Base-by-base conservation (phyloP, 2,888 invertebrate species). In the Cinara cedri region DNA sequence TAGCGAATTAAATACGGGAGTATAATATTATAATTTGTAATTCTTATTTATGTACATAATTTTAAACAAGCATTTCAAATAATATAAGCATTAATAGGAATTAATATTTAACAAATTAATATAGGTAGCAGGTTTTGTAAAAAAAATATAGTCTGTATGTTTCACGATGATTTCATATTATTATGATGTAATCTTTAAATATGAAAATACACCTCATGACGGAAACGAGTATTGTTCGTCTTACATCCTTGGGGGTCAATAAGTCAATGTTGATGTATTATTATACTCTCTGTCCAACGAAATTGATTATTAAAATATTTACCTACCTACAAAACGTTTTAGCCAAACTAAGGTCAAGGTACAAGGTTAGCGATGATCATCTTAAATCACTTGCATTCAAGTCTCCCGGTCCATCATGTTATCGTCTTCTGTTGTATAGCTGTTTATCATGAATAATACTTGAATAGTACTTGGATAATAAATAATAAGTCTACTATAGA, bases 201-300 rank as follows among this genome's bases (percentile, higher is more conserved):
- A 65, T 24, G 1, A n/a, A 42, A 34, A 49, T 44, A 11, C 6
- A 11, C 6, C 10, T 42, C 3, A 51, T n/a, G 66, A 68, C 26
- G 49, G 16, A 13, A 21, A 14, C 19, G 19, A 21, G 16, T 44
- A 75, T 75, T 75, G 54, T 75, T n/a, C 16, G 14, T 24, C n/a
- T 65, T 24, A 13, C 11, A 74, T 63, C 63, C 13, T 65, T 54
- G 24, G 24, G 72, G 62, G 54, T 65, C 74, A 65, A 75, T 54
- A 65, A 75, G 74, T 75, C 74, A 75, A 65, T 75, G 63, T 44
- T 75, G 54, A 54, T n/a, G n/a, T n/a, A n/a, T n/a, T 44, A 42
- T 54, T 42, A 21, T 65, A 46, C 19, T 13, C 11, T 54, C 9
- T 16, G 13, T 10, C 16, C 42, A 54, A 74, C 54, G 19, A 63